Evolutionary conservation across 2,888 invertebrate species (phyloP), one percentile per base, ranked within the genome.

Genomic region (Blera fallax): DNA sequence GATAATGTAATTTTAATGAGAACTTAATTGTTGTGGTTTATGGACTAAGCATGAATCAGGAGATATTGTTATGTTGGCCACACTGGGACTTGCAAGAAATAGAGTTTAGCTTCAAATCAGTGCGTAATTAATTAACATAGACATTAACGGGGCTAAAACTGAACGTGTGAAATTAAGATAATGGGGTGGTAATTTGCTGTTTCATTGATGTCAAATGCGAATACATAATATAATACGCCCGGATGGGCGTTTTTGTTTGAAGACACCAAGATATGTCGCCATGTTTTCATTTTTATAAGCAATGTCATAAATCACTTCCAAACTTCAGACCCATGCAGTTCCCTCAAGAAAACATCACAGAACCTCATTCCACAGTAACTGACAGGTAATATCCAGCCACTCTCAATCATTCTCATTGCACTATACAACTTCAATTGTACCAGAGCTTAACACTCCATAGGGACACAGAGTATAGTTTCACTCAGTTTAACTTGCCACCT

Each of bases 1-100:
- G 1, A 18, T 74, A 74, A 74, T 74, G 32, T 45, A 64, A 43
- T 74, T 74, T 74, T 64, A 74, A 74, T 54, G 64, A 18, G 29
- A 32, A 65, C 54, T 14, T 62, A 74, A 74, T 54, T 74, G 74
- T 18, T 16, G 11, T 62, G 29, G 50, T 18, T 65, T 34, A 10
- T 14, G n/a, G 21, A n/a, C 34, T n/a, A 21, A 34, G 50, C 21
- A 48, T 16, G n/a, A 37, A 43, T 43, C 14, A 45, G 27, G 43
- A 5, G 3, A 27, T 14, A 43, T 14, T 24, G 40, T 34, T 58
- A 4, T 24, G 40, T 34, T 58, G 7, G 58, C 21, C 34, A 21
- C 21, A n/a, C 4, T 7, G 14, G 27, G 3, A 52, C 6, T 14
- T 52, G 27, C 27, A 37, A 58, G 7, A 48, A 21, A 10, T 34